These are phyloP conservation scores for Drosophila falleni DNA, from an alignment of 2,888 invertebrate genomes.

Conservation along the genomic window DNA sequence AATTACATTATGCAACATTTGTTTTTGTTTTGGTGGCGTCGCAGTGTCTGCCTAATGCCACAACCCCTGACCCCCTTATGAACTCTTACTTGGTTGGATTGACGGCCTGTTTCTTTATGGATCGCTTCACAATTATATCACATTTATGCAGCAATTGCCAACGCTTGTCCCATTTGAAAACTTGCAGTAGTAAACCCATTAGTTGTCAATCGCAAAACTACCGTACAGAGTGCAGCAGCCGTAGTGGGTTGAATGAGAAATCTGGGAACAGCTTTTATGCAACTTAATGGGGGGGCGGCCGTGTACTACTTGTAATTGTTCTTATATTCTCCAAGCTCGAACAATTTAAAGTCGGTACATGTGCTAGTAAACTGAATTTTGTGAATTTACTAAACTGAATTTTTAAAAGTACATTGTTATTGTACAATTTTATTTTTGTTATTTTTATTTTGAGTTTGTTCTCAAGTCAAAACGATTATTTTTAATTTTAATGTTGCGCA, in stretches of 20 bases:
- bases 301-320: conserved; percentile 16
- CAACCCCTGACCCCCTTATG: conserved; percentile 7
- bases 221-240: conserved; percentile 41
- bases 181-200: conserved; percentile 74
- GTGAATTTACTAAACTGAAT: conserved; percentile 22
- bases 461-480: conserved; percentile 36
- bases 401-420: conserved; percentile 46
- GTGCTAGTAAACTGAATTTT: conserved; percentile 54
- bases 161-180: conserved; percentile 68
- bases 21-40: conserved; percentile 35
- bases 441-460: conserved; percentile 46
- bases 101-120: conserved; percentile 69
- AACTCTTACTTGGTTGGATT: conserved; percentile 67
- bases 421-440: conserved; percentile 39
- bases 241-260: conserved; percentile 22
- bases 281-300: conserved; percentile 46
- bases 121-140: conserved; percentile 68
- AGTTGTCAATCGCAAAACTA: conserved; percentile 36
- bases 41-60: conserved; percentile 13
- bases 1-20: conserved; percentile 73
- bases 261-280: conserved; percentile 61
- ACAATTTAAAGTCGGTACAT: conserved; percentile 40
- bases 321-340: conserved; percentile 26
- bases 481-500: conserved; percentile 11
- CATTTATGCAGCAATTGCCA: conserved; percentile 61